These are phyloP conservation scores for Drosophila ficusphila DNA, from an alignment of 1,140 invertebrate species.

Conservation along the genomic window DNA sequence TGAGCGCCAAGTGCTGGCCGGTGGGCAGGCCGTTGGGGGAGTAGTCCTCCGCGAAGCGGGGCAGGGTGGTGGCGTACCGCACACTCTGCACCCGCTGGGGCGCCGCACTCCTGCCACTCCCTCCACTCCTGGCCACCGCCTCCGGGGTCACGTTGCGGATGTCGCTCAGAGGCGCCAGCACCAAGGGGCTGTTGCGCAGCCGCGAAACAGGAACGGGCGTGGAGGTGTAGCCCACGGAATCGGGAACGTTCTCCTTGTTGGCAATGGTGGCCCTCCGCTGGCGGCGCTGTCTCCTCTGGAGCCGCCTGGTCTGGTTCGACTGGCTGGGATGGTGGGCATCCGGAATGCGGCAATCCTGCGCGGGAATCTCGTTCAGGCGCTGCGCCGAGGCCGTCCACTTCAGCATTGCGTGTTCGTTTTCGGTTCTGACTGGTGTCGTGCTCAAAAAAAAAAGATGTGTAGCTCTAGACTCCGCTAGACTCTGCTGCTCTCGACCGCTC, in stretches of 20 bases:
- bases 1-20: slow-evolving; percentile 70
- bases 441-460: slow-evolving; percentile 15
- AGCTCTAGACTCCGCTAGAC: slow-evolving; percentile 16
- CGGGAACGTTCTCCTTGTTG: slow-evolving; percentile 65
- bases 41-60: slow-evolving; percentile 73
- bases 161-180: slow-evolving; percentile 72
- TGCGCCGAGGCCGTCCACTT: slow-evolving; percentile 79
- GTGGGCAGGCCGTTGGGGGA: slow-evolving; percentile 67
- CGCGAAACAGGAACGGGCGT: slow-evolving; percentile 61
- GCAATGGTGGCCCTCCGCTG: slow-evolving; percentile 52
- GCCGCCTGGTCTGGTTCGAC: neutral
- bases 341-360: neutral
- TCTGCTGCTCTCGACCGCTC: slow-evolving; percentile 49
- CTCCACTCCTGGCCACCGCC: slow-evolving; percentile 1
- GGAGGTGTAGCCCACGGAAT: slow-evolving; percentile 51
- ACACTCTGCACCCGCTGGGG: slow-evolving; percentile 51
- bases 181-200: slow-evolving; percentile 69
- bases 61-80: slow-evolving; percentile 70
- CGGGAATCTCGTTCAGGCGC: slow-evolving; percentile 46
- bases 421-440: neutral
- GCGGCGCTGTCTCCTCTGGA: slow-evolving; percentile 24
- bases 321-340: neutral
- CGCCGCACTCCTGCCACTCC: neutral
- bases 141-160: slow-evolving; percentile 75
- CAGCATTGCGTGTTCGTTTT: slow-evolving; percentile 48